Conservation (phyloP, 2,888 invertebrate species). For the Morpho deidamia region DNA sequence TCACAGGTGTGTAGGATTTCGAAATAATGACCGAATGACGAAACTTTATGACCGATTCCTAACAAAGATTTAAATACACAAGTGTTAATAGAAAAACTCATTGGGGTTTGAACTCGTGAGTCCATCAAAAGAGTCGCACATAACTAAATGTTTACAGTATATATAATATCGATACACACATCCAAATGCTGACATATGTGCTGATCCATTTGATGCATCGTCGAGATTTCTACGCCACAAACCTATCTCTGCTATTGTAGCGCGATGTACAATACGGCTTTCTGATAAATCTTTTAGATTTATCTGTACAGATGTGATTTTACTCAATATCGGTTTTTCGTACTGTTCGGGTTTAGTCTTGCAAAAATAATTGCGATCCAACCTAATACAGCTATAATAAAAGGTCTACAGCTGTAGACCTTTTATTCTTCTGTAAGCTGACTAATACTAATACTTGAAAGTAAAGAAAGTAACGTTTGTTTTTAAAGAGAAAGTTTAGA, state of each 20-base stretch:
- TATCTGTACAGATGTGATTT: slow-evolving; percentile 25
- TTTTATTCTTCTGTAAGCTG: no score
- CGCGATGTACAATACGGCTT: slow-evolving; percentile 14
- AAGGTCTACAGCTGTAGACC: no score
- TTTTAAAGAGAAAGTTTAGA: no score
- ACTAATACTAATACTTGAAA: no score
- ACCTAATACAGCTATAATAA: background rate
- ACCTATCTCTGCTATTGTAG: slow-evolving; percentile 15
- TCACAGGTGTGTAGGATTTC: no score
- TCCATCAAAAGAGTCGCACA: slow-evolving; percentile 12
- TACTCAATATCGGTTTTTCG: slow-evolving; percentile 5
- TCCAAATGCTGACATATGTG: slow-evolving; percentile 20
- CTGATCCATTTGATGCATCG: slow-evolving; percentile 25
- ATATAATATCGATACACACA: slow-evolving; percentile 16
- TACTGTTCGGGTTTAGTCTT: background rate
- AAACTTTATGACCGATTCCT: no score
- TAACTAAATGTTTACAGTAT: slow-evolving; percentile 12
- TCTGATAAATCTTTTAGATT: slow-evolving; percentile 31
- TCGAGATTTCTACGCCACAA: slow-evolving; percentile 22
- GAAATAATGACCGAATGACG: no score
- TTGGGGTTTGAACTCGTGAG: no score
- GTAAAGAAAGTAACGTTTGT: no score
- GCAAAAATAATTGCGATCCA: background rate
- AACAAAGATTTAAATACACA: no score
- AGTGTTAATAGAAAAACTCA: no score